phyloP scores from a whole-genome alignment of 2,888 invertebrate species.

The Torymus aiolomorphi region DNA sequence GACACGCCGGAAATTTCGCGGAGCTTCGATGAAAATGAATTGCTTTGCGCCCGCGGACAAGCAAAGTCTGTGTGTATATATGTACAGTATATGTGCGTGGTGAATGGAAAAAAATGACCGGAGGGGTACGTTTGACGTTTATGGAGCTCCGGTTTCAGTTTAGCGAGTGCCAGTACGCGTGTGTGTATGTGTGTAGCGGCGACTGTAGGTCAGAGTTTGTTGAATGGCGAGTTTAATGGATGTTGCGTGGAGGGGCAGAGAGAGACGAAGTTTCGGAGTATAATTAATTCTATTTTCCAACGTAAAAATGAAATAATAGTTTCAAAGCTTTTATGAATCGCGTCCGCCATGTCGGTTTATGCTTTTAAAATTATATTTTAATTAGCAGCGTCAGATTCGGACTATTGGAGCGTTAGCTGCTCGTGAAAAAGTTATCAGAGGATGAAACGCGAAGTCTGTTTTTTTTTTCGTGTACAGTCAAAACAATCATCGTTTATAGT shows the following conservation, averaged over 20 bases:
- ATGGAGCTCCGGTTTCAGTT: not conserved
- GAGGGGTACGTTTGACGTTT: conserved; percentile 18
- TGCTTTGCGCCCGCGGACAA: conserved; percentile 5
- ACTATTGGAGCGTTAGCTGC: too few species aligned
- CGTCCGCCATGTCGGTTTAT: too few species aligned
- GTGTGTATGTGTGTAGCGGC: not conserved
- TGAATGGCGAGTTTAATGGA: not conserved
- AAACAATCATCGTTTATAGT: too few species aligned
- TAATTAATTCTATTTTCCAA: too few species aligned
- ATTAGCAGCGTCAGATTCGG: too few species aligned
- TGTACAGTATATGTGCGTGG: not conserved
- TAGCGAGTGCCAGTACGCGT: not conserved
- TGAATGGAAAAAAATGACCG: conserved; percentile 27
- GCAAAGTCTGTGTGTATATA: too few species aligned
- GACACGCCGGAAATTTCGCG: not conserved
- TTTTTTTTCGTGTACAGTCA: too few species aligned
- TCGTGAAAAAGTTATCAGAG: too few species aligned
- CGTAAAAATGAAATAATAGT: too few species aligned
- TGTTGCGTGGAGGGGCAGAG: not conserved
- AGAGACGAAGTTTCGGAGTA: not conserved
- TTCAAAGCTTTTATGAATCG: too few species aligned
- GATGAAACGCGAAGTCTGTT: too few species aligned
- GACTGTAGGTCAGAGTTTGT: conserved; percentile 8
- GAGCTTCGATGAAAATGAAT: conserved; percentile 37
- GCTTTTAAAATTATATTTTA: too few species aligned